Conservation (phyloP, 2,113 vertebrate species). For the Carassius auratus region DNA sequence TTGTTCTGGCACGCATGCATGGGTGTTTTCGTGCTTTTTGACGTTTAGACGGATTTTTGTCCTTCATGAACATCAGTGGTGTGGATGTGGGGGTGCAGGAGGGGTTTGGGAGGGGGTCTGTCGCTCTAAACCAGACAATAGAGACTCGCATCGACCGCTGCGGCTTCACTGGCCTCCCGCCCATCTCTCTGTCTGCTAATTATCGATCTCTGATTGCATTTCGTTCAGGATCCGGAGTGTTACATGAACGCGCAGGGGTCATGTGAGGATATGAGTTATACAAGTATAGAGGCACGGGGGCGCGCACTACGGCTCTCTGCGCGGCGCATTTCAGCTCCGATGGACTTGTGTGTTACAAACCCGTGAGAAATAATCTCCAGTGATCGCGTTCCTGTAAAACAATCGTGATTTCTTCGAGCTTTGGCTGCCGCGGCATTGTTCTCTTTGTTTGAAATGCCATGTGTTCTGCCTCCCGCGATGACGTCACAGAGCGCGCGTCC, state of each 20-base stretch:
- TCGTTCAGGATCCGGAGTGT: neutral
- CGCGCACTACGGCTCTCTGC: neutral
- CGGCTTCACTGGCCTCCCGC: neutral
- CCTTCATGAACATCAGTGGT: neutral
- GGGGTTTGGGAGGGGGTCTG: constrained; percentile 73
- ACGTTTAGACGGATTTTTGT: neutral
- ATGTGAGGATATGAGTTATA: constrained; percentile 24
- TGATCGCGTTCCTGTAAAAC: neutral
- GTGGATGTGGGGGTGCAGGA: constrained; percentile 46
- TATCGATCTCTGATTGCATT: neutral
- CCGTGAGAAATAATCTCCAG: neutral
- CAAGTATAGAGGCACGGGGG: neutral
- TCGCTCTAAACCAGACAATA: constrained; percentile 74
- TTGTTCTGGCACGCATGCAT: neutral
- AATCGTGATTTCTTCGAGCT: neutral
- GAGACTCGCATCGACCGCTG: constrained; percentile 54
- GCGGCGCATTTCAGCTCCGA: neutral
- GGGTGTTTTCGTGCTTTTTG: neutral
- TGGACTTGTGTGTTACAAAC: neutral
- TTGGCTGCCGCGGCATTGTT: constrained; percentile 80
- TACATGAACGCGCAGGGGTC: neutral
- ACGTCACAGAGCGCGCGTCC: constrained; percentile 85
- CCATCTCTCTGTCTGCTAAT: neutral
- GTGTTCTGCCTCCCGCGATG: constrained; percentile 86
- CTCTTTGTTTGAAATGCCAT: constrained; percentile 96